A percentile compares a stretch with the other conserved stretches of the same genome.
Conservation (phyloP, 2,797 vertebrate genomes). For the Xenentodon cancila region DNA sequence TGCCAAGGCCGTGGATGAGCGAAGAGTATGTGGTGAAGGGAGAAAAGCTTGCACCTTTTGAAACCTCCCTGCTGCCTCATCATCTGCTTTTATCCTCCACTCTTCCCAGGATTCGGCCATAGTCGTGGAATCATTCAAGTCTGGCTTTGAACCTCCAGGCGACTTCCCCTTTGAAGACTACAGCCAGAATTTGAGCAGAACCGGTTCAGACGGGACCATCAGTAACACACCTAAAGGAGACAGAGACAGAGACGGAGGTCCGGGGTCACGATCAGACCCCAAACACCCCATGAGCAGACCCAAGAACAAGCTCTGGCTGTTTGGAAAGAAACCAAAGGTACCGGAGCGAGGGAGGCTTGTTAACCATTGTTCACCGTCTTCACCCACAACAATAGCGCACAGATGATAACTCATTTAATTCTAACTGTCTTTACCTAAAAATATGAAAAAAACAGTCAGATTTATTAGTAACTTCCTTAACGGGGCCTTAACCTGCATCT, state of each 20-base stretch:
- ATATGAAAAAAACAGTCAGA: background rate
- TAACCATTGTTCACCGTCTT: background rate
- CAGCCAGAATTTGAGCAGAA: constrained; percentile 96
- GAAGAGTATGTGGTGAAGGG: constrained; percentile 79
- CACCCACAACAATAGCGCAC: too few relatives aligned
- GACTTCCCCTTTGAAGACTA: constrained; percentile 99
- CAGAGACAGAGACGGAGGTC: constrained; percentile 72
- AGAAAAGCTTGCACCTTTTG: too few relatives aligned
- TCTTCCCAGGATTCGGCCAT: constrained; percentile 89
- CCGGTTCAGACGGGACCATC: constrained; percentile 95
- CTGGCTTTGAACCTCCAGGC: constrained; percentile 93
- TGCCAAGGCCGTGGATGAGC: constrained; percentile 94
- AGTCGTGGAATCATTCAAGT: constrained; percentile 98
- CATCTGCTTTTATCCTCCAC: background rate
- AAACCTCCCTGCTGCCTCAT: too few relatives aligned
- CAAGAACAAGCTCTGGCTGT: constrained; percentile 99
- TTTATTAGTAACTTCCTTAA: background rate
- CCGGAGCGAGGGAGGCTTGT: background rate
- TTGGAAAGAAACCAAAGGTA: constrained; percentile 99
- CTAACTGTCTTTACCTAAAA: background rate
- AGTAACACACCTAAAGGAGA: constrained; percentile 84
- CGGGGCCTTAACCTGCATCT: too few relatives aligned
- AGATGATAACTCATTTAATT: background rate
- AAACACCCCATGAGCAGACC: constrained; percentile 90
- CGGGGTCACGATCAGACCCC: constrained; percentile 84